A percentile compares a stretch with the other conserved stretches of the same genome.
Evolutionary conservation across 1,140 invertebrate species (phyloP).

Genomic region (Zaprionus vittiger): DNA sequence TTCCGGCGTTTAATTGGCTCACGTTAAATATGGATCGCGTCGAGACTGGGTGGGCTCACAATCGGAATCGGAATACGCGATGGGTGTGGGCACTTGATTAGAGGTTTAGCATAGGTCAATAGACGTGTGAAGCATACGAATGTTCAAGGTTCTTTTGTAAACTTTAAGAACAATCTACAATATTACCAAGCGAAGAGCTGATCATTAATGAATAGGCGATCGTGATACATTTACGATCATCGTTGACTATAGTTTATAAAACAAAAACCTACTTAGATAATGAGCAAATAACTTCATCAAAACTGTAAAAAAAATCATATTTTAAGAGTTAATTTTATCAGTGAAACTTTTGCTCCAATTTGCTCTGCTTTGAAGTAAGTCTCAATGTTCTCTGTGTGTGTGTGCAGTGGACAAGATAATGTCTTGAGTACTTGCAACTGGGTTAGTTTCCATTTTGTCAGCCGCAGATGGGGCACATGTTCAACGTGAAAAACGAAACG

Average conservation of each 20-base stretch:
- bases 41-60: constrained; percentile 57
- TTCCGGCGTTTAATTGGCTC: constrained; percentile 77
- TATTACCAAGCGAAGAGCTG: neutral
- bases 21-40: constrained; percentile 32
- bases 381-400: constrained; percentile 7
- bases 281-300: neutral
- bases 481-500: constrained; percentile 34
- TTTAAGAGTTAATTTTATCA: neutral
- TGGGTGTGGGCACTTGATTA: constrained; percentile 62
- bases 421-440: constrained; percentile 47
- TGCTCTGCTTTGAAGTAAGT: neutral
- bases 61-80: neutral
- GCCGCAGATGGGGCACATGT: constrained; percentile 48
- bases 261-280: neutral
- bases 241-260: neutral
- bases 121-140: constrained; percentile 46
- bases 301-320: neutral
- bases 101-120: constrained; percentile 48
- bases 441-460: constrained; percentile 59
- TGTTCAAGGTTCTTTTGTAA: constrained; percentile 43
- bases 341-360: neutral
- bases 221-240: no score
- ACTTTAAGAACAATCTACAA: neutral
- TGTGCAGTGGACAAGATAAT: neutral
- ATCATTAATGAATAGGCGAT: no score